Conservation (phyloP, 1,140 invertebrate species). For the Orchestia grillus region DNA sequence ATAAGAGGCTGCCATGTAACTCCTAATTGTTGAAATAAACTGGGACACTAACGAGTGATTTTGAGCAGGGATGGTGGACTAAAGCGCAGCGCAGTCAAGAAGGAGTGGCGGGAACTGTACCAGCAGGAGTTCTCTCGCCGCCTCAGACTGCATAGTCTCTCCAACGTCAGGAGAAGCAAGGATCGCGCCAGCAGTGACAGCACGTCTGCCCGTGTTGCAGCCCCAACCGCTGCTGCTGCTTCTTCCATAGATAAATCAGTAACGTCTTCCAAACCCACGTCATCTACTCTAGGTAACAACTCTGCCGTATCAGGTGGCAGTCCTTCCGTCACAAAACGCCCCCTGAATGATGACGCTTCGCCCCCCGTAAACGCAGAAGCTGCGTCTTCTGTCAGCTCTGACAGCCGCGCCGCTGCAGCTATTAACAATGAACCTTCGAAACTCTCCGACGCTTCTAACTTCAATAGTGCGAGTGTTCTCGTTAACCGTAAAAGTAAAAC, state of each 20-base stretch:
- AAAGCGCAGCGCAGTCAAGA: conserved; percentile 67
- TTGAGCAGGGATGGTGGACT: conserved; percentile 66
- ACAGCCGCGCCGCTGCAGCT: background rate
- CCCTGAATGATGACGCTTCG: background rate
- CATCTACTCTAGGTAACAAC: background rate
- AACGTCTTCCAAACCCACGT: background rate
- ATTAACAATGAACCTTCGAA: background rate
- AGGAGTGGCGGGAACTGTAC: conserved; percentile 68
- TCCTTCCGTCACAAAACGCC: background rate
- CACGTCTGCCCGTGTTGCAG: background rate
- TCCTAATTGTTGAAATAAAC: background rate
- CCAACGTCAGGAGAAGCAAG: background rate
- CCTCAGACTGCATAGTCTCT: conserved; percentile 58
- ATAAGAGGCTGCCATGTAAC: background rate
- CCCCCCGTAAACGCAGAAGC: background rate
- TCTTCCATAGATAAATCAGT: background rate
- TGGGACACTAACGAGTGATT: background rate
- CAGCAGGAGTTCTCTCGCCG: conserved; percentile 68
- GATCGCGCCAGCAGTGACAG: background rate
- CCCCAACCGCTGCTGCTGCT: background rate
- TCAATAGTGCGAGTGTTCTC: background rate
- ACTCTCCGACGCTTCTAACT: background rate
- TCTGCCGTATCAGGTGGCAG: background rate
- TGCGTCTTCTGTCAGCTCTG: background rate
- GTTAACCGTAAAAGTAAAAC: background rate